Percentiles rank a stretch among this genome's conserved stretches.
These are phyloP conservation scores for Drosophila subsilvestris DNA, from an alignment of 2,888 invertebrate species.

Conservation along the genomic window DNA sequence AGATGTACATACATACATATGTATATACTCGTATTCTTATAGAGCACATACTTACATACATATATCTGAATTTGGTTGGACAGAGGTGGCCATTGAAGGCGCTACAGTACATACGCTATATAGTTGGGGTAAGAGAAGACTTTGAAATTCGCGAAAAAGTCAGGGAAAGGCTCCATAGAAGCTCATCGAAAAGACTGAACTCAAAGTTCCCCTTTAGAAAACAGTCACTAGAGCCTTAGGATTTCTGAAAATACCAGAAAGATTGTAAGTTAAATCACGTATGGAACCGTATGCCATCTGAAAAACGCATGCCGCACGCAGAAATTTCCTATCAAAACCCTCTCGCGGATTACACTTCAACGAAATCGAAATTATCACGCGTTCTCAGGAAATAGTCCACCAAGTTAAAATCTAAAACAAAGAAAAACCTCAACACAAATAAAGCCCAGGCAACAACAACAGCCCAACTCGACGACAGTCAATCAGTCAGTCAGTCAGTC, in stretches of 20 bases:
- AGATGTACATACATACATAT: background rate
- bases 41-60: background rate
- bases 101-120: conserved; percentile 13
- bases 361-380: conserved; percentile 43
- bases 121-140: background rate
- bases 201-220: background rate
- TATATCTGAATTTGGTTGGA: conserved; percentile 14
- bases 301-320: background rate
- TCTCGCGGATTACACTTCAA: conserved; percentile 30
- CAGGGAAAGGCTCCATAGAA: background rate
- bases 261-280: background rate
- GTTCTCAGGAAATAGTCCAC: conserved; percentile 11
- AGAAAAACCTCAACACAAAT: conserved; percentile 17
- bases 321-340: conserved; percentile 24
- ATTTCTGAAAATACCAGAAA: background rate
- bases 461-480: conserved; percentile 9
- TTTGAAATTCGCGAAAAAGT: background rate
- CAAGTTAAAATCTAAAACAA: conserved; percentile 44
- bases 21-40: background rate
- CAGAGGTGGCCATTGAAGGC: conserved; percentile 8
- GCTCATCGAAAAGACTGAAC: too few relatives aligned
- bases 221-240: background rate
- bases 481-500: conserved; percentile 6
- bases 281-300: conserved; percentile 3
- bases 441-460: background rate